phyloP scores from a whole-genome alignment of 2,113 vertebrate genomes.

The Platysternon megacephalum region DNA sequence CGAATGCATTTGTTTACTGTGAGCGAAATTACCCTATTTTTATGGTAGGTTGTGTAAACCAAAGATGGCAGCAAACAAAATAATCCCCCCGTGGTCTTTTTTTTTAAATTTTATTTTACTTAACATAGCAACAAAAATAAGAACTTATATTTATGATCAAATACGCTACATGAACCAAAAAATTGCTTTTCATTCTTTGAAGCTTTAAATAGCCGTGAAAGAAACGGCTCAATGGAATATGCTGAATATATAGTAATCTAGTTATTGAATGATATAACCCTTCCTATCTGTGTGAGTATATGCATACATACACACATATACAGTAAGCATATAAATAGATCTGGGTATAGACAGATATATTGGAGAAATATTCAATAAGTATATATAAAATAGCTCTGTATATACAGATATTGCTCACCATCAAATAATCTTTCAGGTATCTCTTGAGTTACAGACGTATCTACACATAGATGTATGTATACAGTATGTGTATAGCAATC shows the following conservation, averaged over 20 bases:
- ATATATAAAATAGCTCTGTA: background rate
- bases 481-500: rapidly evolving
- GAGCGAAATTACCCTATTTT: background rate
- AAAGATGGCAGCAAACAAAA: background rate
- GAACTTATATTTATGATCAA: background rate
- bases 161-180: background rate
- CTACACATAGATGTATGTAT: rapidly evolving
- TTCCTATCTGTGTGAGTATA: background rate
- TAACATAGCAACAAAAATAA: background rate
- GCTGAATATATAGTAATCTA: rapidly evolving
- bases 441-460: background rate
- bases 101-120: background rate
- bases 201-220: background rate
- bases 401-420: background rate
- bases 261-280: background rate
- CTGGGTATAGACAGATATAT: background rate
- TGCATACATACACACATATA: background rate
- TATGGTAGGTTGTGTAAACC: background rate
- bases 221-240: rapidly evolving
- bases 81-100: rapidly evolving
- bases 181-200: slow-evolving; percentile 7
- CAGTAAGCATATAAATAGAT: background rate
- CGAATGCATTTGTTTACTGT: background rate
- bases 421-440: background rate
- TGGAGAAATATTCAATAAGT: background rate